Conservation (phyloP, 2,888 invertebrate species). For the Drosophila basisetae region DNA sequence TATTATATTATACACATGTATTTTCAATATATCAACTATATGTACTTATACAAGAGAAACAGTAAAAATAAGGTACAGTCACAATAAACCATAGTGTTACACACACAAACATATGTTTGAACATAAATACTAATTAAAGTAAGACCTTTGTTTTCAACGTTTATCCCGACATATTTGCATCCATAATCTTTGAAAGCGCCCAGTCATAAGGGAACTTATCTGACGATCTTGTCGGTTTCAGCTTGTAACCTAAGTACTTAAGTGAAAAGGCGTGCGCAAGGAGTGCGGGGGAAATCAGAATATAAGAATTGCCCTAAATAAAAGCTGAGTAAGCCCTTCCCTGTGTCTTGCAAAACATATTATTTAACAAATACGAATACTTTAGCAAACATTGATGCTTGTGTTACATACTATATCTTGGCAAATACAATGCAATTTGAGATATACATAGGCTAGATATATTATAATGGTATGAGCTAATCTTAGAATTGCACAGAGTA, state of each 20-base stretch:
- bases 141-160: slow-evolving; percentile 1
- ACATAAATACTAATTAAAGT: slow-evolving; percentile 1
- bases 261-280: background rate
- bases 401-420: slow-evolving; percentile 51
- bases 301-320: background rate
- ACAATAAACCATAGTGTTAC: slow-evolving; percentile 3
- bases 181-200: background rate
- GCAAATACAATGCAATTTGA: slow-evolving; percentile 58
- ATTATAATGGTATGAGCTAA: slow-evolving; percentile 58
- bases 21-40: slow-evolving; percentile 12
- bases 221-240: slow-evolving; percentile 8
- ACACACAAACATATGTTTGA: slow-evolving; percentile 11
- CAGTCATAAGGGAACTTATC: slow-evolving; percentile 4
- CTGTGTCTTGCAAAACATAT: slow-evolving; percentile 39
- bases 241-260: slow-evolving; percentile 52
- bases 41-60: slow-evolving; percentile 39
- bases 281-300: background rate
- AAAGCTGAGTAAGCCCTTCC: background rate
- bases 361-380: slow-evolving; percentile 61
- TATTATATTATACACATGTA: slow-evolving; percentile 27
- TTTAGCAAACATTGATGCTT: slow-evolving; percentile 51
- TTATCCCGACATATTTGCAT: slow-evolving; percentile 3
- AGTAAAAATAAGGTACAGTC: slow-evolving; percentile 29
- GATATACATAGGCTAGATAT: slow-evolving; percentile 30
- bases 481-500: slow-evolving; percentile 66